Percentiles rank a stretch among this genome's conserved stretches.
Conservation (phyloP, 2,797 vertebrate genomes). For the Chanos chanos region DNA sequence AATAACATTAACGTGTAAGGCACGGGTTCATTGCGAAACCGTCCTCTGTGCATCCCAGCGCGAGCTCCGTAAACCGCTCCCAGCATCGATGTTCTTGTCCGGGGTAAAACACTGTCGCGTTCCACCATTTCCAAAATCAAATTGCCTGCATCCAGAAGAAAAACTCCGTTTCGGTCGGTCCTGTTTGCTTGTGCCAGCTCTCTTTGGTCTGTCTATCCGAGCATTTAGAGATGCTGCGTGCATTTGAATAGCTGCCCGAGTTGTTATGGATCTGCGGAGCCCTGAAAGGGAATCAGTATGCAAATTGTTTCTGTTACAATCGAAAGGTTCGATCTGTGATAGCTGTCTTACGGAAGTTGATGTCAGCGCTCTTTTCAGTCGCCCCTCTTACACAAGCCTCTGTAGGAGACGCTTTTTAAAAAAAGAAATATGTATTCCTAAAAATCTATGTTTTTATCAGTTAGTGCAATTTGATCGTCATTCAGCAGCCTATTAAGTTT, state of each 20-base stretch:
- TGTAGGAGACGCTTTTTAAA: conserved; percentile 40
- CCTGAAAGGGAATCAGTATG: conserved; percentile 93
- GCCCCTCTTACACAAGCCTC: conserved; percentile 63
- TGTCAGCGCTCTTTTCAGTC: conserved; percentile 87
- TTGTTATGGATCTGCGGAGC: conserved; percentile 86
- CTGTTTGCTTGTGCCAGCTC: conserved; percentile 54
- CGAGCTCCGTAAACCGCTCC: too few species aligned
- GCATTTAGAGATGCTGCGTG: conserved; percentile 83
- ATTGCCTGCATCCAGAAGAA: conserved; percentile 69
- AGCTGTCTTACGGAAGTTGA: conserved; percentile 79
- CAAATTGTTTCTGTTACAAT: conserved; percentile 99
- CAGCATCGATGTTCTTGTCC: conserved; percentile 60
- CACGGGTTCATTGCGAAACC: too few species aligned
- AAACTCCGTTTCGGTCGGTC: conserved; percentile 60
- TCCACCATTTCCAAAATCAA: conserved; percentile 67
- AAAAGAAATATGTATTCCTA: conserved; percentile 15
- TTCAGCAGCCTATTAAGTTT: too few species aligned
- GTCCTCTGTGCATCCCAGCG: too few species aligned
- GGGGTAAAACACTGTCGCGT: conserved; percentile 66
- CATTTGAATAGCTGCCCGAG: conserved; percentile 92
- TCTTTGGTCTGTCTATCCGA: conserved; percentile 71
- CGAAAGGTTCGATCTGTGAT: conserved; percentile 97
- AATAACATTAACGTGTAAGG: too few species aligned
- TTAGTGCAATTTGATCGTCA: too few species aligned
- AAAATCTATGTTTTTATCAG: too few species aligned